Conservation (phyloP, 2,888 invertebrate genomes). For the Biston betularia region DNA sequence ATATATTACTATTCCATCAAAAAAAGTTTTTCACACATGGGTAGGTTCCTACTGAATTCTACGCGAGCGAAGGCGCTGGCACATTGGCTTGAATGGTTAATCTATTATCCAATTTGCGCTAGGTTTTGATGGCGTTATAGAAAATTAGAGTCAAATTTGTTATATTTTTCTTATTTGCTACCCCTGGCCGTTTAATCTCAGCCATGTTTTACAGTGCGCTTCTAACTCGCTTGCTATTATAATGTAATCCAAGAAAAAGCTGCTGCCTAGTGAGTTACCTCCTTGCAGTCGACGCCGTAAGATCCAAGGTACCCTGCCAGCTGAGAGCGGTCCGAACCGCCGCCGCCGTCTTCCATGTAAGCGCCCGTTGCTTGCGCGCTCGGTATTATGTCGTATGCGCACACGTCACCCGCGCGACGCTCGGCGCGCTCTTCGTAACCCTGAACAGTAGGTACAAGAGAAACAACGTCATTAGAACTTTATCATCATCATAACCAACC, state of each 20-base stretch:
- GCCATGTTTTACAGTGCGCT: no score
- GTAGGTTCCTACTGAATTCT: no score
- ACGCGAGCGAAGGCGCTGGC: no score
- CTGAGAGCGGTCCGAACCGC: slow-evolving; percentile 47
- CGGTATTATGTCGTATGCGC: slow-evolving; percentile 71
- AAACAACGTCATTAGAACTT: no score
- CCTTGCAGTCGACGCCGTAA: slow-evolving; percentile 73
- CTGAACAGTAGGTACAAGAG: slow-evolving; percentile 50
- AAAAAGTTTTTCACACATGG: no score
- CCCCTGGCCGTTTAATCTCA: no score
- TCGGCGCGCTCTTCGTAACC: slow-evolving; percentile 65
- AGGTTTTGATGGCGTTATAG: no score
- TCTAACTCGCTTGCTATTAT: no score
- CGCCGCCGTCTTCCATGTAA: slow-evolving; percentile 53
- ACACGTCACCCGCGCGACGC: slow-evolving; percentile 64
- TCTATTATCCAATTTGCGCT: neutral
- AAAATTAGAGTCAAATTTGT: no score
- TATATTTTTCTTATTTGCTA: no score
- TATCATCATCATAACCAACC: no score
- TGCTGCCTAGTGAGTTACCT: slow-evolving; percentile 57
- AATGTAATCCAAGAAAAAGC: neutral
- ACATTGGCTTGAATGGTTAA: neutral
- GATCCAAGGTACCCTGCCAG: slow-evolving; percentile 74
- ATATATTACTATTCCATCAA: no score
- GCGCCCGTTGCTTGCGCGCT: slow-evolving; percentile 50